Evolutionary conservation across 2,113 vertebrate genomes (phyloP), one percentile per base, ranked within the genome.

Genomic region (Hippocampus zosterae): DNA sequence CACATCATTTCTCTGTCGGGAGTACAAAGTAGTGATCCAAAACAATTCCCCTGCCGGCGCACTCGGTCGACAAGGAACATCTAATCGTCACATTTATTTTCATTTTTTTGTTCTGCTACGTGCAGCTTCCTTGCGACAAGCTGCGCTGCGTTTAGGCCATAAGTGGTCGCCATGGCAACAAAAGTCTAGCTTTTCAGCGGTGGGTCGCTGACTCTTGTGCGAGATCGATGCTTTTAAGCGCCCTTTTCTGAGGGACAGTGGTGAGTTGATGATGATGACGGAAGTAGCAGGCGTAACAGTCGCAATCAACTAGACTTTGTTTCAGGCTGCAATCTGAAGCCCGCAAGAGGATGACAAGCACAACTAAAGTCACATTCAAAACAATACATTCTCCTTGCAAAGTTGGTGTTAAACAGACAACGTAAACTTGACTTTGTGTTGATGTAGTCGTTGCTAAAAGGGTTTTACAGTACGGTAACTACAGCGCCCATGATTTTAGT

Each of bases 141-240:
- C 40, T 11, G 15, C 4, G 61, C 13, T 5, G 63, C 13, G 11
- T 65, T 65, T 65, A 46, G 42, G 42, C 13, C 8, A 8, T 8
- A 27, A 15, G n/a, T 13, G 3, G 63, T 65, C 3, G 23, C 63
- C 63, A 46, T 65, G 19, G 63, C 63, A 65, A 65, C 63, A 46
- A 65, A 65, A 65, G 13, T 25, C n/a, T 42, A 42, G 61, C 16
- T 64, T 62, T 64, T 27, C 63, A 27, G 23, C 23, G 5, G 12
- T 46, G 63, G 61, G 21, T 37, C n/a, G 40, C 23, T 16, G 57
- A 40, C 33, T n/a, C 57, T 7, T 21, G 33, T 27, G 42, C n/a
- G 13, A 46, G 23, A 65, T 65, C 5, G 42, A 64, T 64, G 61
- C 13, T 46, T 65, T 65, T 46, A 46, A 65, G 62, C 41, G 21